Evolutionary conservation across 2,113 vertebrate genomes (phyloP).

Genomic region (Thermophis baileyi): DNA sequence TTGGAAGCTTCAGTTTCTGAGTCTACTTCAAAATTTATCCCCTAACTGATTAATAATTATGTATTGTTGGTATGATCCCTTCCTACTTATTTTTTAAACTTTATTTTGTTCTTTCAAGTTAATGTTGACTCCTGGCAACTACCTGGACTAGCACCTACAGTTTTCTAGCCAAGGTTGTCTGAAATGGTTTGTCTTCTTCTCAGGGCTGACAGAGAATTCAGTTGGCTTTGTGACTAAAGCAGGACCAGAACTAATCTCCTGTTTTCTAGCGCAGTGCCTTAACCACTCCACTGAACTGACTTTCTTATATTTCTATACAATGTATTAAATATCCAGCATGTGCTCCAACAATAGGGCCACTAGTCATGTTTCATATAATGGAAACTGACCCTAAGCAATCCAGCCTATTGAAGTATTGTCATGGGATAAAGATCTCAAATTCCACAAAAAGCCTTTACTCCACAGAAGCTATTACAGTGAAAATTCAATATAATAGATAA

Average conservation of each 20-base stretch:
- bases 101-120: not conserved
- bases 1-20: not conserved
- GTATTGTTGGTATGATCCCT: not conserved
- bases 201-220: not conserved
- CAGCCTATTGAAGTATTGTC: not conserved
- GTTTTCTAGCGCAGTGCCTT: not conserved
- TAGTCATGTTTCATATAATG: slow-evolving; percentile 22
- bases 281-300: not conserved
- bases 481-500: not conserved
- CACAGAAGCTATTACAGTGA: not conserved
- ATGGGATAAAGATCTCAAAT: not conserved
- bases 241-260: not conserved
- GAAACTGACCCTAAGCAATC: not conserved
- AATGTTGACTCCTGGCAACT: not conserved
- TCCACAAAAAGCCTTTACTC: not conserved
- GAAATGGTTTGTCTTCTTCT: not conserved
- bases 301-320: fast-evolving
- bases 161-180: not conserved
- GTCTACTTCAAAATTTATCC: slow-evolving; percentile 22
- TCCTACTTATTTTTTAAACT: not conserved
- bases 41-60: not conserved
- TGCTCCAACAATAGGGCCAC: slow-evolving; percentile 4
- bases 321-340: not conserved
- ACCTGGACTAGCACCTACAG: not conserved
- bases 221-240: not conserved